Evolutionary conservation across 2,113 vertebrate genomes (phyloP).

Genomic region (Gallinago media): DNA sequence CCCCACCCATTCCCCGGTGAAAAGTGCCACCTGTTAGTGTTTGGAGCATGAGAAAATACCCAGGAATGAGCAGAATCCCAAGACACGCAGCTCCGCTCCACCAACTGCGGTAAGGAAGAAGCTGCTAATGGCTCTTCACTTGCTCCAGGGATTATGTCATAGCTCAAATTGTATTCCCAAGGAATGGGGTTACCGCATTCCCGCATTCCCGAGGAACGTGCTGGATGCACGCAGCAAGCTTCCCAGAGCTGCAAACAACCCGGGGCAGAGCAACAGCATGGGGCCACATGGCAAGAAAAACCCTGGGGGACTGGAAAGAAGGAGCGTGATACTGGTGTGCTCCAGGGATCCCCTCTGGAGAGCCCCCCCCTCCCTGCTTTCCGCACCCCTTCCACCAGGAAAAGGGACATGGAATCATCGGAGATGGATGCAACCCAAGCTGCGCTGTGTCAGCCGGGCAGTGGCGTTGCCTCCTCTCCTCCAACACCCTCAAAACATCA

Average conservation of each 20-base stretch:
- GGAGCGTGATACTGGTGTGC: neutral
- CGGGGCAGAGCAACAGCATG: rapidly evolving
- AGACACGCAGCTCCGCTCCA: neutral
- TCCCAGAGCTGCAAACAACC: neutral
- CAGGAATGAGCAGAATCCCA: conserved; percentile 73
- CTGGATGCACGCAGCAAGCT: neutral
- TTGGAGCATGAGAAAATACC: conserved; percentile 71
- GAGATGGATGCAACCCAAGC: neutral
- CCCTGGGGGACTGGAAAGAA: rapidly evolving
- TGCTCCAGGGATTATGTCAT: conserved; percentile 72
- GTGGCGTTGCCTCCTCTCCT: rapidly evolving
- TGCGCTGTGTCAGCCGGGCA: neutral
- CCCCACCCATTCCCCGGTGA: neutral
- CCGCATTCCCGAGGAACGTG: conserved; percentile 25
- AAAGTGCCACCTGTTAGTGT: conserved; percentile 57
- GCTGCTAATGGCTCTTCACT: conserved; percentile 74
- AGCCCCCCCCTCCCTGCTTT: rapidly evolving
- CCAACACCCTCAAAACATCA: neutral
- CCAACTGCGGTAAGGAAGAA: conserved; percentile 73
- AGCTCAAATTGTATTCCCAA: conserved; percentile 66
- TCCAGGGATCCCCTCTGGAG: neutral
- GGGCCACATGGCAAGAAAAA: neutral
- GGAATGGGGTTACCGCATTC: conserved; percentile 59
- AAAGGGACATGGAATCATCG: rapidly evolving
- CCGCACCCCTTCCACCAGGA: neutral